A percentile compares a stretch with the other conserved stretches of the same genome.
These are phyloP conservation scores for Athalia rosae DNA, from an alignment of 2,888 invertebrate species.

Conservation along the genomic window DNA sequence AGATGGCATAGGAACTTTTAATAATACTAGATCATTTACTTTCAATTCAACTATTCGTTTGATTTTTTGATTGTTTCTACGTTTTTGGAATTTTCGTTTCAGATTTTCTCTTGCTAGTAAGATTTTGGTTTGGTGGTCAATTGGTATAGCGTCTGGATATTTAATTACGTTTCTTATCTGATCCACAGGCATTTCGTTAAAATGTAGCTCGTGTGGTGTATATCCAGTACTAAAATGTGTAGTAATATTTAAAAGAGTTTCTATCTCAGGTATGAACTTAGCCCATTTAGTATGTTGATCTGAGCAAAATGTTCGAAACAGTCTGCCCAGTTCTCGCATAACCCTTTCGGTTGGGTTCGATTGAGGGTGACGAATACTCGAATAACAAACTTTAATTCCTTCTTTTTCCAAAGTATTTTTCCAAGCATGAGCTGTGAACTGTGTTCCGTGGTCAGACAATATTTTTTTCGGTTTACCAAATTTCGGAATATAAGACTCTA, in stretches of 20 bases:
- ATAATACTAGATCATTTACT: conserved; percentile 47
- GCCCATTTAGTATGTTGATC: conserved; percentile 50
- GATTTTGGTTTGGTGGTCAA: conserved; percentile 41
- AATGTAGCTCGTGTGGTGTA: conserved; percentile 49
- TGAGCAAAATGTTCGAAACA: conserved; percentile 51
- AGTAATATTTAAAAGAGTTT: conserved; percentile 49
- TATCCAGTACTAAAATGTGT: conserved; percentile 47
- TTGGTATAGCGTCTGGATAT: conserved; percentile 40
- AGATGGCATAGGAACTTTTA: conserved; percentile 45
- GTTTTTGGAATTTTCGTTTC: conserved; percentile 42
- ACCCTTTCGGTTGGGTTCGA: conserved; percentile 53
- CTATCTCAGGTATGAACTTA: conserved; percentile 47
- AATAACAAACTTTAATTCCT: conserved; percentile 42
- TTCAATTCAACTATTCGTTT: conserved; percentile 40
- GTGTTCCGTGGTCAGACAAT: conserved; percentile 49
- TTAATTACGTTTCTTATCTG: conserved; percentile 45
- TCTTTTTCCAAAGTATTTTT: conserved; percentile 29
- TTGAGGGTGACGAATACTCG: conserved; percentile 53
- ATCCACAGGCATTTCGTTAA: conserved; percentile 44
- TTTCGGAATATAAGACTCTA: conserved; percentile 44
- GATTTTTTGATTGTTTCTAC: conserved; percentile 42
- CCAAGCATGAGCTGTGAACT: conserved; percentile 48
- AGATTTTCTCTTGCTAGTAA: conserved; percentile 46
- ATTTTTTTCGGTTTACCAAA: conserved; percentile 44
- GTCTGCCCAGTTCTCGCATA: conserved; percentile 51